Percentiles rank a stretch among this genome's conserved stretches.
phyloP scores from a whole-genome alignment of 2,113 vertebrate species.

The Crotophaga sulcirostris region DNA sequence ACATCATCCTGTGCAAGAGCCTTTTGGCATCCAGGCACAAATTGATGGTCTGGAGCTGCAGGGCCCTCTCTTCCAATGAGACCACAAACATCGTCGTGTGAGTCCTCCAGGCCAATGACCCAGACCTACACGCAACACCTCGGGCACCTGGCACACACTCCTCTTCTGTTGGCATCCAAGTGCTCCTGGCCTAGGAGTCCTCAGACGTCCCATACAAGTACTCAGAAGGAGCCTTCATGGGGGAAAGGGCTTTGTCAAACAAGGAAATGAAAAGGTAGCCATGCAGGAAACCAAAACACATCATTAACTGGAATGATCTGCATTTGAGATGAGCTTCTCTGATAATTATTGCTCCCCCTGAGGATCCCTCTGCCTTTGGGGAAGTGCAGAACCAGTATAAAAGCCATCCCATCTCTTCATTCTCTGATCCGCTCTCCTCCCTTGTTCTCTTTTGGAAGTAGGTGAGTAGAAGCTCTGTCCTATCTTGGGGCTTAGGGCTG shows the following conservation, averaged over 20 bases:
- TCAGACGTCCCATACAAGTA: too few relatives aligned
- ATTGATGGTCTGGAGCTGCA: not conserved
- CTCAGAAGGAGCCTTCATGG: not conserved
- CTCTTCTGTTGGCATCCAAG: not conserved
- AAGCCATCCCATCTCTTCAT: not conserved
- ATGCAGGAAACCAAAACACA: not conserved
- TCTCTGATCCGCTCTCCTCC: not conserved
- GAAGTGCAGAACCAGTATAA: not conserved
- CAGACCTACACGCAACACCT: not conserved
- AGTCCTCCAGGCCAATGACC: not conserved
- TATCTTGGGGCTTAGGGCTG: not conserved
- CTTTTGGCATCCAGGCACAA: not conserved
- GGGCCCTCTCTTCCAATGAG: not conserved
- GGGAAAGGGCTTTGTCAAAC: not conserved
- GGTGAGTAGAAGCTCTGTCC: not conserved
- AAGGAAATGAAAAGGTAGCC: not conserved
- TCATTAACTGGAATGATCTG: not conserved
- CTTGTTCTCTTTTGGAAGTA: not conserved
- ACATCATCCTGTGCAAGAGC: too few relatives aligned
- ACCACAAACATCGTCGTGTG: not conserved
- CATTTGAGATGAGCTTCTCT: not conserved
- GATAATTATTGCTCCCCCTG: not conserved
- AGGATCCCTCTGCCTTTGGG: not conserved
- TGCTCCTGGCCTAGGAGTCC: not conserved
- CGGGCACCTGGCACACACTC: not conserved